These are phyloP conservation scores for Drosophila equinoxialis DNA, from an alignment of 1,140 invertebrate genomes.

Conservation along the genomic window DNA sequence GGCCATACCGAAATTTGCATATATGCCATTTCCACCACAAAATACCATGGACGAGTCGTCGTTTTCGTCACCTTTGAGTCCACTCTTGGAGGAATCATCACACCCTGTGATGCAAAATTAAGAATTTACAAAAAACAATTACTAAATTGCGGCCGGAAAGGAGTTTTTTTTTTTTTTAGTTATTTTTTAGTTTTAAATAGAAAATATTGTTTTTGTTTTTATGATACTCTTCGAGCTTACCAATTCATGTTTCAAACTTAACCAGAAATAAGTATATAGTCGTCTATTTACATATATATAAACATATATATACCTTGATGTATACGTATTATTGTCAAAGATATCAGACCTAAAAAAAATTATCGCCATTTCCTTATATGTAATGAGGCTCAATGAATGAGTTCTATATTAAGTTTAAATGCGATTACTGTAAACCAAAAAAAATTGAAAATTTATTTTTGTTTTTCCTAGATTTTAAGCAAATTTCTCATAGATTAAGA, in stretches of 20 bases:
- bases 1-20: background rate
- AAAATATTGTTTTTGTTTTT: background rate
- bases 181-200: background rate
- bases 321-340: background rate
- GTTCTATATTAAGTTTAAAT: background rate
- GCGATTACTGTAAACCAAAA: slow-evolving; percentile 5
- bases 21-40: background rate
- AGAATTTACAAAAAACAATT: background rate
- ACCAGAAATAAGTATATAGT: background rate
- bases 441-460: background rate
- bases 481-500: background rate
- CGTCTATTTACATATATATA: background rate
- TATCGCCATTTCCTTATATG: background rate
- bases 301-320: background rate
- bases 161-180: background rate
- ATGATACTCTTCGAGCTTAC: background rate
- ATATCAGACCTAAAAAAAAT: background rate
- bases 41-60: background rate
- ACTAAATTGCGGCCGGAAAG: background rate
- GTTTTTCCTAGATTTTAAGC: background rate
- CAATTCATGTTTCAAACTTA: background rate
- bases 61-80: too few relatives aligned
- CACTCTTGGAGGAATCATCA: background rate
- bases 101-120: background rate
- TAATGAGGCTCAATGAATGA: background rate